A percentile compares a stretch with the other conserved stretches of the same genome.
Conservation (phyloP, 2,888 invertebrate genomes). For the Apamea sordens region DNA sequence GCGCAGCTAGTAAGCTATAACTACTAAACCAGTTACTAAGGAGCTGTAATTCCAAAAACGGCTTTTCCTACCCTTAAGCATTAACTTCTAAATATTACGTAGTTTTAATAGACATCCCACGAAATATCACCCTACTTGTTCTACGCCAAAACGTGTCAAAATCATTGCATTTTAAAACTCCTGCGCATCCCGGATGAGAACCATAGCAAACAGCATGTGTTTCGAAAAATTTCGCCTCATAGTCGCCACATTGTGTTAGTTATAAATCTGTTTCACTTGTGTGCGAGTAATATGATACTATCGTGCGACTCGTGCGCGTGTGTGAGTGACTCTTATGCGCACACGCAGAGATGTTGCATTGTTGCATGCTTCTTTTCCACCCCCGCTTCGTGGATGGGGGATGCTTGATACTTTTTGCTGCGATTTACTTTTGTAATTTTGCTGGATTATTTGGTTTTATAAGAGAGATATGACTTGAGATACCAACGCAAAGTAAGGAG, state of each 20-base stretch:
- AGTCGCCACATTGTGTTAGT: conserved; percentile 63
- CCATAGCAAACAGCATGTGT: conserved; percentile 46
- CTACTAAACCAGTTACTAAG: too few species aligned
- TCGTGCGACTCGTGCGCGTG: conserved; percentile 48
- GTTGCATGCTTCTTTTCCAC: conserved; percentile 72
- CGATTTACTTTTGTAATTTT: background rate
- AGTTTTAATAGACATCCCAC: background rate
- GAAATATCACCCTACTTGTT: background rate
- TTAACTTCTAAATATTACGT: background rate
- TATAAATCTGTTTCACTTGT: conserved; percentile 64
- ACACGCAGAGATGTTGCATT: conserved; percentile 69
- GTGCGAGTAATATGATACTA: conserved; percentile 68
- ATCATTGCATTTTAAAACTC: conserved; percentile 35
- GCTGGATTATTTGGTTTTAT: background rate
- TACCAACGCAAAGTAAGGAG: too few species aligned
- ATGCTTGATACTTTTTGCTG: conserved; percentile 64
- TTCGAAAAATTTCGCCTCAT: conserved; percentile 62
- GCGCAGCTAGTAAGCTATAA: too few species aligned
- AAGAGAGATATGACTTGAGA: background rate
- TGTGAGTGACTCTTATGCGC: conserved; percentile 63
- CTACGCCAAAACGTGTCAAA: background rate
- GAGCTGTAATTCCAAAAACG: background rate
- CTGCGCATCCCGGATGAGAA: conserved; percentile 46
- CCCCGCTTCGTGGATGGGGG: conserved; percentile 58
- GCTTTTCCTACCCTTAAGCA: background rate